phyloP scores from a whole-genome alignment of 2,888 invertebrate species.

The Euspilapteryx auroguttella region DNA sequence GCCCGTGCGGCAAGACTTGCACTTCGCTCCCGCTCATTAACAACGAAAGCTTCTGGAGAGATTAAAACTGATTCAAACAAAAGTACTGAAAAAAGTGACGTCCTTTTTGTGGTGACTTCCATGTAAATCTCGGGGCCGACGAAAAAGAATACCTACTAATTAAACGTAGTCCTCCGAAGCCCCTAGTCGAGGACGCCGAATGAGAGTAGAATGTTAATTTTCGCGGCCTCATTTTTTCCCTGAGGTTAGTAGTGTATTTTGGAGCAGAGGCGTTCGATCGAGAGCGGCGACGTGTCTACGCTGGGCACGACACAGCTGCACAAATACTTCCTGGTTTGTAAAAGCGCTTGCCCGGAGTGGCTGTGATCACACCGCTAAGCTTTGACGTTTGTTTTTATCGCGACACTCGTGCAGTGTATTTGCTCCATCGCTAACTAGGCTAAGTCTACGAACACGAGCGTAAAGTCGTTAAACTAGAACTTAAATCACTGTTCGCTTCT shows the following conservation, averaged over 20 bases:
- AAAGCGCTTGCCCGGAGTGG: constrained; percentile 27
- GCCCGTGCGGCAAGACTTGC: constrained; percentile 2
- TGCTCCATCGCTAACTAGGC: too few relatives aligned
- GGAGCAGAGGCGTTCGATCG: constrained; percentile 3
- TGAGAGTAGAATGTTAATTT: constrained; percentile 36
- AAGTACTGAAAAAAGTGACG: constrained; percentile 42
- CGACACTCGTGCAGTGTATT: too few relatives aligned
- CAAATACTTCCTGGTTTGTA: constrained; percentile 41
- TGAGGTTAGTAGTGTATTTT: constrained; percentile 22
- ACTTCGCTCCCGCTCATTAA: constrained; percentile 36
- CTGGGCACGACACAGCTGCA: constrained; percentile 24
- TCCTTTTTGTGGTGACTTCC: constrained; percentile 48
- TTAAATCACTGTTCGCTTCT: too few relatives aligned
- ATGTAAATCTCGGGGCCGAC: constrained; percentile 40
- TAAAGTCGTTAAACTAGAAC: too few relatives aligned
- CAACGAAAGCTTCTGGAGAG: constrained; percentile 44
- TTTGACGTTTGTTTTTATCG: constrained; percentile 34
- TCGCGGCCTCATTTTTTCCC: constrained; percentile 22
- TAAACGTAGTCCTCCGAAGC: constrained; percentile 32
- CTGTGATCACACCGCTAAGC: constrained; percentile 39
- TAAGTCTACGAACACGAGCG: too few relatives aligned
- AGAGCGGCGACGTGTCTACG: background rate
- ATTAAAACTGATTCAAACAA: constrained; percentile 49
- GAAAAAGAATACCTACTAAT: constrained; percentile 40
- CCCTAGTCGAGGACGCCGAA: constrained; percentile 26